Base-by-base conservation (phyloP, 2,797 vertebrate species). In the Brotula barbata region DNA sequence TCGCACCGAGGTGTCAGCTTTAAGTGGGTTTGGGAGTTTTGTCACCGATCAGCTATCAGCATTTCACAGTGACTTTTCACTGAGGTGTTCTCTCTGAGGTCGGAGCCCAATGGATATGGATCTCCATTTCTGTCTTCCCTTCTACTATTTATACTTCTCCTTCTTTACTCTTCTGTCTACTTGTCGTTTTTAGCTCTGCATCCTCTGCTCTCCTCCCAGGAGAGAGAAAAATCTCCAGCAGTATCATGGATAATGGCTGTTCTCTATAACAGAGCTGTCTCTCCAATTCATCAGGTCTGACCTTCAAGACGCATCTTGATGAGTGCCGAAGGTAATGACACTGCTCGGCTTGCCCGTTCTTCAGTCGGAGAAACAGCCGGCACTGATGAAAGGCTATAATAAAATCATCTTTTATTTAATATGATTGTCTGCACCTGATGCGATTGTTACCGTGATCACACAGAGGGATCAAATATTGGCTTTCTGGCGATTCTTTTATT, bases 221-320 rank as follows among this genome's bases (percentile, higher is more conserved):
- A 34, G n/a, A 25, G 58, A 70, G 86, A 76, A 85, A 89, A 87
- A 90, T 82, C 89, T 88, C 66, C 83, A 77, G 83, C 85, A 62
- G 81, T 78, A 81, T 84, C 67, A 62, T 73, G 78, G 85, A 81
- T 90, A 89, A 89, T 74, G 78, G 85, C 70, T 66, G 81, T 73
- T 72, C 66, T 90, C 80, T 78, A 76, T 31, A 71, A 90, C 82
- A 69, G 70, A 76, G 74, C 76, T 68, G 64, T 85, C 86, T 82
- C 81, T 83, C 77, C 77, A 77, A 83, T 88, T 90, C 86, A 89
- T 89, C 88, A 84, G 71, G 74, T 76, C 56, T 92, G 90, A 93
- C 90, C 91, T 93, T 92, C 90, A 90, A 83, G 63, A 81, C 84
- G 80, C 84, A 86, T 85, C 80, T 75, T 78, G 81, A 86, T 85